Evolutionary conservation across 2,888 invertebrate species (phyloP), one percentile per base, ranked within the genome.

Genomic region (Euplexia lucipara): DNA sequence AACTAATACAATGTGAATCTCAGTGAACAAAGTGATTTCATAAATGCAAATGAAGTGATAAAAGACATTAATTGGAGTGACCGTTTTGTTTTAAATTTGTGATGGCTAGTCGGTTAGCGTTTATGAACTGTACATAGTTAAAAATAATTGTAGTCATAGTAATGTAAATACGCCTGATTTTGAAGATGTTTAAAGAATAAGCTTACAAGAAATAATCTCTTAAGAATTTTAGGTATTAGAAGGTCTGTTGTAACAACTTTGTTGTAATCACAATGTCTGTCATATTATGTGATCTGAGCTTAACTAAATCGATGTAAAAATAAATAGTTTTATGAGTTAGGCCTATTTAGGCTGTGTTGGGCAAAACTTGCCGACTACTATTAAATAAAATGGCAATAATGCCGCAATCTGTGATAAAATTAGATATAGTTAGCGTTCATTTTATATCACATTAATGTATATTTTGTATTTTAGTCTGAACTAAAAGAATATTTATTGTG

Each of bases 381-480:
- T 88, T 88, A 88, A 86, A 88, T 88, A 88, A 82, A 87, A 87
- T 84, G 94, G 94, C 93, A 88, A 78, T 80, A 84, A 71, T 90
- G 95, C 94, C 94, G 83, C 86, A 86, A 94, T 93, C 95, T 95
- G 95, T 95, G 95, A 95, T 95, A 95, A 92, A 87, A 87, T 88
- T 94, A 94, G 92, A 75, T 88, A 63, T 90, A 92, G 86, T 86
- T 86, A 86, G 83, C 83, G 82, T 86, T 88, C 78, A 83, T 87
- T 87, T 91, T 88, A 85, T 83, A 84, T 87, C 85, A 85, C 86
- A 88, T 87, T 80, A 85, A 85, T 92, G 91, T 92, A 92, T 88
- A 92, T 92, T 90, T 89, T 92, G 90, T 92, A 92, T 88, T 83
- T 86, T 91, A 92, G 90, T 88, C 88, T 89, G 87, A 83, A 75